phyloP scores from a whole-genome alignment of 2,888 invertebrate genomes.

The Macrophya annulata region DNA sequence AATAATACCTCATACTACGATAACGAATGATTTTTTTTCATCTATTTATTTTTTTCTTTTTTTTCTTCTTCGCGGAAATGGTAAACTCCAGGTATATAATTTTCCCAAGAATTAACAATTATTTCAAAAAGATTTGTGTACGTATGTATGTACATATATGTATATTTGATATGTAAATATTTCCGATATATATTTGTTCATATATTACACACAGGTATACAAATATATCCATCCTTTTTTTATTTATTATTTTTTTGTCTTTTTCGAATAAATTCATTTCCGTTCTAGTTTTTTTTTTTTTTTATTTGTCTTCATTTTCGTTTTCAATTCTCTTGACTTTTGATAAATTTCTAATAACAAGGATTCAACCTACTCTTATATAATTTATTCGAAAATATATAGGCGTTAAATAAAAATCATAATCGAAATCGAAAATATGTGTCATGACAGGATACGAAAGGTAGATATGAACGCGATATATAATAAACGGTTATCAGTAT shows the following conservation, averaged over 20 bases:
- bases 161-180: not conserved
- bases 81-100: too few relatives aligned
- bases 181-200: too few relatives aligned
- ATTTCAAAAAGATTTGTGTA: not conserved
- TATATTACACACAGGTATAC: too few relatives aligned
- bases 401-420: not conserved
- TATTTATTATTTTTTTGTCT: not conserved
- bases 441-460: not conserved
- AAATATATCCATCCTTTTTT: too few relatives aligned
- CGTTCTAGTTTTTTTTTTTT: not conserved
- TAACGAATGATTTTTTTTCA: too few relatives aligned
- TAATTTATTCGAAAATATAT: too few relatives aligned
- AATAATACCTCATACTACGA: too few relatives aligned
- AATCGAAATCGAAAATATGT: not conserved
- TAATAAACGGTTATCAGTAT: not conserved
- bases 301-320: too few relatives aligned
- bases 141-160: not conserved
- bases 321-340: too few relatives aligned
- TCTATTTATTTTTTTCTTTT: not conserved
- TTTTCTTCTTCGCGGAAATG: not conserved
- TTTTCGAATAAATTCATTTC: not conserved
- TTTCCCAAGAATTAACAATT: too few relatives aligned
- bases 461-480: not conserved
- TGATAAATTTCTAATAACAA: too few relatives aligned
- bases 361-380: too few relatives aligned